Evolutionary conservation across 2,797 vertebrate genomes (phyloP), one percentile per base, ranked within the genome.

Genomic region (Pogonophryne albipinna): DNA sequence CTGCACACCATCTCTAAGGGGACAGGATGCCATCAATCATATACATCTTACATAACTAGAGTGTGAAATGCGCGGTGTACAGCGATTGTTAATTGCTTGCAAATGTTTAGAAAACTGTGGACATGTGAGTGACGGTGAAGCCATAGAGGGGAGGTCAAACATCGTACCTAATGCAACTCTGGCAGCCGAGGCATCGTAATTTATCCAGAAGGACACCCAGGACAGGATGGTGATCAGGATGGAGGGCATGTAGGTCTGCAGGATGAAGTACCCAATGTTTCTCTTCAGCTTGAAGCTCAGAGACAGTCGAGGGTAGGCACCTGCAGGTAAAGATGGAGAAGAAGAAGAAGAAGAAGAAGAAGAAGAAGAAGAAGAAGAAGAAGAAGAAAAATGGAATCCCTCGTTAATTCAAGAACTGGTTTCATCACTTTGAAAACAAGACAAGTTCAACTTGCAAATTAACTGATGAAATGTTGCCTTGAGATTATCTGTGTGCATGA

Each of bases 181-280:
- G 85, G 98, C 98, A 66, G 98, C 98, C 34, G 98, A 99, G 71
- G 98, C 98, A 63, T 99, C 98, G 16, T 99, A 99, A 93, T 99
- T 99, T 92, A 99, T 99, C 98, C 98, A 99, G 95, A 99, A 99
- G 56, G 98, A 99, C 79, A 99, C 98, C 98, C 98, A 99, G 69
- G 98, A 99, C 75, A 99, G 95, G 93, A 99, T 99, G 73, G 98
- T 99, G 92, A 99, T 99, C 89, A 99, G 95, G 86, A 97, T 99
- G 73, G 98, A 98, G 90, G 98, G 98, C 98, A 99, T 99, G 92
- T 99, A 99, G 0, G 98, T 99, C 95, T 99, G 98, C 80, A 99
- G 96, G 91, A 99, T 99, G 94, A 99, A 99, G 93, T 99, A 99
- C 45, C 98, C 98, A 16, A 99, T 99, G 92, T 99, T 99, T 85